Evolutionary conservation across 2,113 vertebrate species (phyloP).

Genomic region (Cisticola juncidis): DNA sequence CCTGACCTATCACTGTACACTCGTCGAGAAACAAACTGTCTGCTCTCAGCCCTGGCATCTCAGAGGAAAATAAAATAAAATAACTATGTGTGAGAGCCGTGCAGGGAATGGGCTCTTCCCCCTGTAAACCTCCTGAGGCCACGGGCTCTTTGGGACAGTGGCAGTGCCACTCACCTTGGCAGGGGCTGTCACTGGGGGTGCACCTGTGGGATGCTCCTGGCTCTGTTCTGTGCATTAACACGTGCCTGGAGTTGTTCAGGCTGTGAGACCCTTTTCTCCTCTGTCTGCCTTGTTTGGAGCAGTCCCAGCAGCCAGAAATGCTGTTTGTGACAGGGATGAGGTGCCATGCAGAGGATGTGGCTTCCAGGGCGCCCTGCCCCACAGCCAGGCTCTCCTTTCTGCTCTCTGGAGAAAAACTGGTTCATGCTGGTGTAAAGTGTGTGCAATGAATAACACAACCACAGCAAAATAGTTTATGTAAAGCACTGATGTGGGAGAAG

Average conservation of each 20-base stretch:
- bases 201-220: background rate
- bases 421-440: background rate
- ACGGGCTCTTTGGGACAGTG: rapidly evolving
- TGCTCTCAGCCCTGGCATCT: conserved; percentile 1
- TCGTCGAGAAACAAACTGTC: background rate
- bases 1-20: background rate
- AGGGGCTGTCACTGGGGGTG: background rate
- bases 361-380: background rate
- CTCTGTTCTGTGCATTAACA: background rate
- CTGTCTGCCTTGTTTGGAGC: background rate
- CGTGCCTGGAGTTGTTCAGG: rapidly evolving
- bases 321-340: background rate
- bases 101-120: background rate
- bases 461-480: conserved; percentile 48
- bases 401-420: background rate
- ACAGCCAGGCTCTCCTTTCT: background rate
- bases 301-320: background rate
- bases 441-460: conserved; percentile 26
- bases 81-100: background rate
- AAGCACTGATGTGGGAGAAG: conserved; percentile 52
- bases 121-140: background rate
- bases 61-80: background rate
- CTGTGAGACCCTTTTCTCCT: background rate
- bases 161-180: background rate
- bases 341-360: background rate